Percentiles rank a stretch among this genome's conserved stretches.
These are phyloP conservation scores for Exocentrus adspersus DNA, from an alignment of 2,888 invertebrate genomes.

Conservation along the genomic window DNA sequence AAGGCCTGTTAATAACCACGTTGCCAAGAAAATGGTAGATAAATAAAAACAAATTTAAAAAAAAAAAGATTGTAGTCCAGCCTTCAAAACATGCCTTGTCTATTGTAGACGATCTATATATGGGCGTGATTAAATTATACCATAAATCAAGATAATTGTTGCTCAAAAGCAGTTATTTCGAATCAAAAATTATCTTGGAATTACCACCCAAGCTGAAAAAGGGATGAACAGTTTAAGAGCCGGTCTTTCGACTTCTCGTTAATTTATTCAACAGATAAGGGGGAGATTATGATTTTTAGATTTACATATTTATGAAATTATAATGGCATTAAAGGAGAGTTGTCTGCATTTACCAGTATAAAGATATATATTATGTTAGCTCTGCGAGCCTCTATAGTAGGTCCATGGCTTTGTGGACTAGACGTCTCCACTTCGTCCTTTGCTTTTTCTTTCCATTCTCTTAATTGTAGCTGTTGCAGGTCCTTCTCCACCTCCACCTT, in stretches of 20 bases:
- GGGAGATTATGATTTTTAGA: too few relatives aligned
- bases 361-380: too few relatives aligned
- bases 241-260: not conserved
- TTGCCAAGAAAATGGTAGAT: not conserved
- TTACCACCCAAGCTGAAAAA: conserved; percentile 1
- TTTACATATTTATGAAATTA: too few relatives aligned
- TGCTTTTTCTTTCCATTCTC: too few relatives aligned
- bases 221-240: not conserved
- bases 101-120: conserved; percentile 9
- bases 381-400: too few relatives aligned
- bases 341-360: not conserved
- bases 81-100: not conserved
- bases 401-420: too few relatives aligned
- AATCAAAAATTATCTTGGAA: not conserved
- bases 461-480: too few relatives aligned
- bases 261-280: conserved; percentile 1
- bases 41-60: not conserved
- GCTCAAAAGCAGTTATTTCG: not conserved
- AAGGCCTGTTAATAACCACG: too few relatives aligned
- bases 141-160: conserved; percentile 24
- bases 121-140: not conserved
- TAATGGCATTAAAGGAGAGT: too few relatives aligned
- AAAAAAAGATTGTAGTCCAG: not conserved
- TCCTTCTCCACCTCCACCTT: too few relatives aligned
- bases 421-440: too few relatives aligned